Conservation (phyloP, 2,113 vertebrate species). For the Chlorodrepanis virens region DNA sequence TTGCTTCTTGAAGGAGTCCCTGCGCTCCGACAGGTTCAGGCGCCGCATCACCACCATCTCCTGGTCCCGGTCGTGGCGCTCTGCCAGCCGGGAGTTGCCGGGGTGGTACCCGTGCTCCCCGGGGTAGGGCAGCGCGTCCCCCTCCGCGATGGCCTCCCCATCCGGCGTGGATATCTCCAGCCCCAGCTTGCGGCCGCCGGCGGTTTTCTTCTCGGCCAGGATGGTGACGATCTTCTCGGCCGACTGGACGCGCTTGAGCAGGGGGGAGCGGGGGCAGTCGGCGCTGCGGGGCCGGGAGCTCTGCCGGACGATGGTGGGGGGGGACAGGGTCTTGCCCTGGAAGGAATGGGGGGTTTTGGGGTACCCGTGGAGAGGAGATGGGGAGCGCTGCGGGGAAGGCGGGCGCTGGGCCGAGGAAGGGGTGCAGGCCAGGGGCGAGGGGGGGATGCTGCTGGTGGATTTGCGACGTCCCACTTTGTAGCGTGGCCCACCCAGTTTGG, state of each 20-base stretch:
- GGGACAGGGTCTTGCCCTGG: conserved; percentile 85
- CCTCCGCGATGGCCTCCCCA: conserved; percentile 56
- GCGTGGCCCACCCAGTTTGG: conserved; percentile 87
- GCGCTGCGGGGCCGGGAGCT: conserved; percentile 80
- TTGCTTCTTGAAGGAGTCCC: conserved; percentile 97
- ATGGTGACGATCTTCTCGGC: conserved; percentile 85
- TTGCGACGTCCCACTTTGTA: conserved; percentile 91
- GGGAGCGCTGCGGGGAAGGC: conserved; percentile 86
- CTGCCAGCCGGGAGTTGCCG: conserved; percentile 50
- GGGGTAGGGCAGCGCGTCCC: neutral
- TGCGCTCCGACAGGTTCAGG: conserved; percentile 90
- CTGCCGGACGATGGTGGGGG: conserved; percentile 84
- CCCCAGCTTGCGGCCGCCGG: conserved; percentile 74
- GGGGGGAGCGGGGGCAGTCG: conserved; percentile 83
- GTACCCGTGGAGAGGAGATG: conserved; percentile 81
- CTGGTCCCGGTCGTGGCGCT: conserved; percentile 76
- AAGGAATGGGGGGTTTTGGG: conserved; percentile 80
- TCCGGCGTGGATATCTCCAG: conserved; percentile 76
- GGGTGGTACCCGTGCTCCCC: conserved; percentile 69
- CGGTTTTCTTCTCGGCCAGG: conserved; percentile 71
- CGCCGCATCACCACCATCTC: conserved; percentile 93
- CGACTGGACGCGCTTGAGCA: conserved; percentile 90
- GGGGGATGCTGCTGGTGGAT: conserved; percentile 96
- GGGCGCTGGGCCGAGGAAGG: conserved; percentile 79
- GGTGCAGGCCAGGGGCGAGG: conserved; percentile 91